Conservation (phyloP, 2,797 vertebrate species). For the Pogoniulus pusillus region DNA sequence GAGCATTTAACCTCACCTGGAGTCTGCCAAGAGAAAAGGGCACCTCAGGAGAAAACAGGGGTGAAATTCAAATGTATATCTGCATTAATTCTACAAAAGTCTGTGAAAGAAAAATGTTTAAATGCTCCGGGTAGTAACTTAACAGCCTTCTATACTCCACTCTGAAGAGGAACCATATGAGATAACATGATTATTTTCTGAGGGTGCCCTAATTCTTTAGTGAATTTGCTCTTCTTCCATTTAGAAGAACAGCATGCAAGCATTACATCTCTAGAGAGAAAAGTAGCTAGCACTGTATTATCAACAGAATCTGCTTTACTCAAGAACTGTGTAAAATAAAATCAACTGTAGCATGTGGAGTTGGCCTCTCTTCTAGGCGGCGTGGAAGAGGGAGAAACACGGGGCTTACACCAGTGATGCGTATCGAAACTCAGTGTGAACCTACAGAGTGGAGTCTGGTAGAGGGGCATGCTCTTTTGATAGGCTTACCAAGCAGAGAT, state of each 20-base stretch:
- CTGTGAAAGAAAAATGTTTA: conserved; percentile 1
- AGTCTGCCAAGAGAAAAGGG: background rate
- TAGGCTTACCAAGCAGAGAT: no score
- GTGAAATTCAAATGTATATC: conserved; percentile 34
- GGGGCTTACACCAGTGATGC: no score
- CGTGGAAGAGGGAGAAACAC: no score
- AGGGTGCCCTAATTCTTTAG: background rate
- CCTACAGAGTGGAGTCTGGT: no score
- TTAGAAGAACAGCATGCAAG: background rate
- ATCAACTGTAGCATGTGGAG: background rate
- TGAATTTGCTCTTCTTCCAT: background rate
- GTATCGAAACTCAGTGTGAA: no score
- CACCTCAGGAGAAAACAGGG: background rate
- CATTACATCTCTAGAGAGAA: background rate
- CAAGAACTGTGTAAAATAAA: background rate
- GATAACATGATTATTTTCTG: background rate
- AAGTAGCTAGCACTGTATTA: background rate
- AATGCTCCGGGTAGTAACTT: background rate
- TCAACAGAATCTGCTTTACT: background rate
- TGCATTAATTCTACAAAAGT: background rate
- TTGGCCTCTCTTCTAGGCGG: no score
- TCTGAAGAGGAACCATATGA: background rate
- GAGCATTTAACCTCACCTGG: conserved; percentile 27
- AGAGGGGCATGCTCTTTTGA: no score
- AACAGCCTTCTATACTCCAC: background rate